A percentile compares a stretch with the other conserved stretches of the same genome.
Conservation (phyloP, 2,797 vertebrate genomes). For the Phoebastria nigripes region DNA sequence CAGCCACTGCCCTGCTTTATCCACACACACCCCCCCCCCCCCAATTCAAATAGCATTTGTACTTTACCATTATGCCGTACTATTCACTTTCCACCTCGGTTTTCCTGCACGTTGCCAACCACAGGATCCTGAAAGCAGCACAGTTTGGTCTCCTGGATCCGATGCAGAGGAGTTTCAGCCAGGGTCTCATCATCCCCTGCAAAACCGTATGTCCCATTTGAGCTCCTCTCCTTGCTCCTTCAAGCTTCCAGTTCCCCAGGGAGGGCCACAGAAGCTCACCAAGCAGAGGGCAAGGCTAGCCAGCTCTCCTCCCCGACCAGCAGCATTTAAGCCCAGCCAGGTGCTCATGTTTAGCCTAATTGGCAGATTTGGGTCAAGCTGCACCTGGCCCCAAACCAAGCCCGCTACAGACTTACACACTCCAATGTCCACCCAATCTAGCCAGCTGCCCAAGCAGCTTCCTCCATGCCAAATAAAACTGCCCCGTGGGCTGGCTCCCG, state of each 20-base stretch:
- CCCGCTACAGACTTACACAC: too few species aligned
- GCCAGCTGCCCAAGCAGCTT: not conserved
- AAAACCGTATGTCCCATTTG: fast-evolving
- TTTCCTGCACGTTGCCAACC: fast-evolving
- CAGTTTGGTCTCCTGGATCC: not conserved
- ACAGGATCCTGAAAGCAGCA: not conserved
- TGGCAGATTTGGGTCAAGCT: not conserved
- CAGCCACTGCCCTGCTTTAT: not conserved
- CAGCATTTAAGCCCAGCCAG: not conserved
- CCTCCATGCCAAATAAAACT: fast-evolving
- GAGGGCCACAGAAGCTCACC: not conserved
- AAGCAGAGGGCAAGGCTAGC: not conserved
- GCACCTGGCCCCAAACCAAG: not conserved
- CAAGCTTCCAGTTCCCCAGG: not conserved
- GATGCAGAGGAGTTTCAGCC: not conserved
- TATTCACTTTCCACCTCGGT: not conserved
- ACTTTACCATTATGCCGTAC: fast-evolving
- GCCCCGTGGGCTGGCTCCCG: not conserved
- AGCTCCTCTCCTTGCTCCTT: not conserved
- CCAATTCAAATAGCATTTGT: not conserved
- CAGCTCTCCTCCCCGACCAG: not conserved
- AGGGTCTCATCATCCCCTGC: not conserved
- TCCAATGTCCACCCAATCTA: not conserved
- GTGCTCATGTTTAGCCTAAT: not conserved
- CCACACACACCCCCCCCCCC: not conserved